Conservation (phyloP, 2,888 invertebrate genomes). For the Caenorhabditis panamensis region DNA sequence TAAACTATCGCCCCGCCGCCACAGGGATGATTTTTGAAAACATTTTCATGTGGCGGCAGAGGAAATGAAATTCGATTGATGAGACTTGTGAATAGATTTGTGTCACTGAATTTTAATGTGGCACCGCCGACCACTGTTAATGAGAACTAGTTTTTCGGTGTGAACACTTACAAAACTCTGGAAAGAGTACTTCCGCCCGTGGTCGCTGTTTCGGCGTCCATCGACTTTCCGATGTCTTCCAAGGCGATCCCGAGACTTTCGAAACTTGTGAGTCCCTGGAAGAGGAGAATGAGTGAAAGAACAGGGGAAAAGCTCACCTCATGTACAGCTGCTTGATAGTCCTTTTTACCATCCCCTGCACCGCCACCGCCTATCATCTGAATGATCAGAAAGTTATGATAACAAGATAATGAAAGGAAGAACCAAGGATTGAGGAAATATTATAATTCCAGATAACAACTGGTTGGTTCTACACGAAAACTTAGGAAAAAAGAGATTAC, state of each 20-base stretch:
- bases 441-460: slow-evolving; percentile 30
- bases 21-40: slow-evolving; percentile 49
- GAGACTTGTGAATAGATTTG: slow-evolving; percentile 18
- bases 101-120: slow-evolving; percentile 1
- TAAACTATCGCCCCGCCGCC: slow-evolving; percentile 30
- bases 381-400: background rate
- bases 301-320: slow-evolving; percentile 27
- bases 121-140: background rate
- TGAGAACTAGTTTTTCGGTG: slow-evolving; percentile 35
- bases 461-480: slow-evolving; percentile 5
- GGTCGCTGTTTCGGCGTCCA: slow-evolving; percentile 41
- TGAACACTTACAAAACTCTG: slow-evolving; percentile 52
- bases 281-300: too few species aligned
- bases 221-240: slow-evolving; percentile 48
- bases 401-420: background rate
- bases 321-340: slow-evolving; percentile 54
- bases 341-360: slow-evolving; percentile 36
- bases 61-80: background rate
- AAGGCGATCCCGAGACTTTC: slow-evolving; percentile 51
- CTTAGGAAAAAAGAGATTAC: background rate
- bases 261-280: slow-evolving; percentile 52
- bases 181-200: slow-evolving; percentile 27
- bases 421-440: slow-evolving; percentile 3
- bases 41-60: slow-evolving; percentile 3
- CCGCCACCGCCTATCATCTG: slow-evolving; percentile 58